Conservation (phyloP, 2,797 vertebrate species). For the Takifugu rubripes region DNA sequence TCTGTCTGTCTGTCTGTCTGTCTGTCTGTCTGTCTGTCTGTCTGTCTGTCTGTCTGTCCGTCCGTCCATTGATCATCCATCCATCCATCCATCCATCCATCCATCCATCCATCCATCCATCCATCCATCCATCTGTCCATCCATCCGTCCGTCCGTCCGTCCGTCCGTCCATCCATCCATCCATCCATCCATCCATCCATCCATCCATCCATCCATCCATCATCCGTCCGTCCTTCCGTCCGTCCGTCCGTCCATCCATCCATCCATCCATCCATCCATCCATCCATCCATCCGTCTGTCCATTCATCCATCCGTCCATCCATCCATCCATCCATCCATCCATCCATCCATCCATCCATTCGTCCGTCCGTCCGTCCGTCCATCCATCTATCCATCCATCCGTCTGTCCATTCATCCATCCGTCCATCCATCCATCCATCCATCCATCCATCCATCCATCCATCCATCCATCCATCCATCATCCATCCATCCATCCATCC, state of each 20-base stretch:
- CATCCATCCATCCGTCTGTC: neutral
- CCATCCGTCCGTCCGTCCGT: neutral
- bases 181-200: neutral
- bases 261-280: neutral
- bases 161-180: neutral
- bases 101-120: neutral
- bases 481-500: neutral
- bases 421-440: conserved; percentile 2
- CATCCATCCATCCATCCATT: neutral
- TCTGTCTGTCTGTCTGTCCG: neutral
- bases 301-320: too few species aligned
- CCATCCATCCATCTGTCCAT: neutral
- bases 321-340: too few species aligned
- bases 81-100: too few species aligned
- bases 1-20: neutral
- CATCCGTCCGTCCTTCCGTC: neutral
- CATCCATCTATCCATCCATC: neutral
- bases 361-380: neutral
- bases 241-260: neutral
- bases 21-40: neutral
- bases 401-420: neutral
- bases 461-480: neutral
- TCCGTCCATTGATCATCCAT: neutral
- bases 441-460: conserved; percentile 11
- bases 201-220: conserved; percentile 1